Evolutionary conservation across 2,797 vertebrate species (phyloP), one percentile per base, ranked within the genome.

Genomic region (Coilia nasus): DNA sequence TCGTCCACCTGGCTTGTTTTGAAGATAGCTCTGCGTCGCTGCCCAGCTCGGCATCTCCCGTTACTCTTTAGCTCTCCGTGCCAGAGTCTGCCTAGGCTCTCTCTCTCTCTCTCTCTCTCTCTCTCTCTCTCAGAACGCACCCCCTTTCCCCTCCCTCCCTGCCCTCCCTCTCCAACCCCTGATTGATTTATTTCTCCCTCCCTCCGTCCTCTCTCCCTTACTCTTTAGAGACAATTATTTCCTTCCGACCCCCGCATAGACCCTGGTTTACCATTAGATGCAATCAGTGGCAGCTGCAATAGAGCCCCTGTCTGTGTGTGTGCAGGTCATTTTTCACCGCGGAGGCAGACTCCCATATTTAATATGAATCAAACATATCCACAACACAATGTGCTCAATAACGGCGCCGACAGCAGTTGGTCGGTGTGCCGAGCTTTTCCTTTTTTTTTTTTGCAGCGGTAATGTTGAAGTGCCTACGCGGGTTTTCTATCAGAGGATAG

Each of bases 301-400:
- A 57, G 83, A 85, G 83, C 78, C 44, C 56, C 25, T 75, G 84
- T 85, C 84, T 82, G 50, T 54, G 50, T 54, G 50, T 54, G 50
- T 54, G 85, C 83, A 67, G 87, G 84, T 89, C 85, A 89, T 89
- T 90, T 89, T 87, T 90, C 85, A 90, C n/a, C 46, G 60, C 46
- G 84, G 83, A 85, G 67, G 80, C 56, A 17, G 44, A n/a, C 57
- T 35, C 82, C 83, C 21, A 35, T 82, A 21, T 85, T 88, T 86
- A 86, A 82, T 88, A 83, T 82, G 83, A 86, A 85, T 81, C 83
- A 44, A 47, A 64, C 81, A 82, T 87, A 88, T 84, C 86, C 85
- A 31, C 25, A 81, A 67, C 88, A 87, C 62, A 56, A 85, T 88
- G 83, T 83, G 83, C 28, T 90, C 84, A 86, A 85, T 83, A 88